Base-by-base conservation (phyloP, 2,797 vertebrate species). In the Tapirus indicus region DNA sequence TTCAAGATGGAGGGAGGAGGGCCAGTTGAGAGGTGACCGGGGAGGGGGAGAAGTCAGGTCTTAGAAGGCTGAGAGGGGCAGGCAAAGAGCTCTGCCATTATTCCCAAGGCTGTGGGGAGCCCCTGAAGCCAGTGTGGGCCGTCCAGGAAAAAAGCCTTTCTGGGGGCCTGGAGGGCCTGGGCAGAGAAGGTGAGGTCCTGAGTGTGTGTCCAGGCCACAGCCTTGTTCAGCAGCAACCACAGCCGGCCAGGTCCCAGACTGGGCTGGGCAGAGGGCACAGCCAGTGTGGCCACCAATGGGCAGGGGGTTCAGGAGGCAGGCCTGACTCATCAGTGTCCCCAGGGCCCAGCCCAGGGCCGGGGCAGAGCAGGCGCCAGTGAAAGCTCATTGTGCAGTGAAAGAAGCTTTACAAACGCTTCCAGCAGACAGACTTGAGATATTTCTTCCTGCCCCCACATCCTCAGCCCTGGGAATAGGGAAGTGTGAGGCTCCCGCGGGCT, bases 141-240 rank as follows among this genome's bases (percentile, higher is more conserved):
- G 32, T 44, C n/a, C 60, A 21, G 25, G 75, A 58, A 49, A 25
- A 95, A 83, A 54, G 74, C 52, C 52, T 41, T 62, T 52, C 74
- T 89, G 44, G 68, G 62, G 56, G 0, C 4, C 1, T 1, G 4
- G 44, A 79, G 44, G 54, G 27, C 69, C 66, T 32, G 41, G 69
- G 80, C 29, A 27, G 58, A 86, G 49, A 32, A 68, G 32, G 21
- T 66, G 75, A 96, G 62, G 94, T 88, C 80, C 91, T 93, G 74
- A 80, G 68, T 87, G 69, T 91, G 83, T 71, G 94, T 94, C 85
- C 95, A 89, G 96, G 94, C 96, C 97, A 90, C 94, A 96, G 93
- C 68, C 96, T 96, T 10, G 7, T 94, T 97, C 82, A 90, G 89
- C 77, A 92, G 89, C 58, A 84, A 97, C 96, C 97, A 90, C 95